Evolutionary conservation across 1,140 invertebrate genomes (phyloP), one percentile per base, ranked within the genome.

Genomic region (Adelges cooleyi): DNA sequence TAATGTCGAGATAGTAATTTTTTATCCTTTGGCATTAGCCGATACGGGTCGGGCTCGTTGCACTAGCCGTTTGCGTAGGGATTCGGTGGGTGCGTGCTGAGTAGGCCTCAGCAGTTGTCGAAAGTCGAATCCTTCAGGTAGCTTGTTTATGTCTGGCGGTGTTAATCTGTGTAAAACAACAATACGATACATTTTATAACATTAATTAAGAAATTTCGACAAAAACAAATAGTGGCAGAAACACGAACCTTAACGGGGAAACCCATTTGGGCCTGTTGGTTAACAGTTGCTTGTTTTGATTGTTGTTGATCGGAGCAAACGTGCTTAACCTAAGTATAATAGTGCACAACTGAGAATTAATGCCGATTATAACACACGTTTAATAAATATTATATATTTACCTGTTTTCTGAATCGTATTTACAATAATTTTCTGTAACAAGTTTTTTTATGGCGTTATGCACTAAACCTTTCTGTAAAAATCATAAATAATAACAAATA

Each of bases 11-110:
- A n/a, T n/a, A n/a, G n/a, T n/a, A n/a, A n/a, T 9, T 44, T 25
- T 27, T 46, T 62, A 62, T 62, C 56, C 42, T 62, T 62, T 48
- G 18, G 42, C 56, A 15, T 62, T 62, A 11, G 56, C 56, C 0
- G 56, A 11, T 18, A 48, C 56, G n/a, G 56, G 56, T 20, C 56
- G 65, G 11, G 59, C 27, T 40, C 67, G 65, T 29, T 65, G 59
- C 3, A 65, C 62, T 17, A 68, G 22, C 27, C 67, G 50, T 71
- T 84, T 84, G n/a, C 84, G 75, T 15, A 87, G 72, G 25, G 84
- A 86, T 69, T 86, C 84, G 0, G 85, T 86, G 0, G 85, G 84
- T 6, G 83, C 80, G 68, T 80, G 78, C 56, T 82, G 77, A 1
- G 84, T 85, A 11, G 83, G 83, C 56, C 83, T 75, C 8, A 87